Conservation (phyloP, 2,888 invertebrate genomes). For the Drosophila pseudotakahashii region DNA sequence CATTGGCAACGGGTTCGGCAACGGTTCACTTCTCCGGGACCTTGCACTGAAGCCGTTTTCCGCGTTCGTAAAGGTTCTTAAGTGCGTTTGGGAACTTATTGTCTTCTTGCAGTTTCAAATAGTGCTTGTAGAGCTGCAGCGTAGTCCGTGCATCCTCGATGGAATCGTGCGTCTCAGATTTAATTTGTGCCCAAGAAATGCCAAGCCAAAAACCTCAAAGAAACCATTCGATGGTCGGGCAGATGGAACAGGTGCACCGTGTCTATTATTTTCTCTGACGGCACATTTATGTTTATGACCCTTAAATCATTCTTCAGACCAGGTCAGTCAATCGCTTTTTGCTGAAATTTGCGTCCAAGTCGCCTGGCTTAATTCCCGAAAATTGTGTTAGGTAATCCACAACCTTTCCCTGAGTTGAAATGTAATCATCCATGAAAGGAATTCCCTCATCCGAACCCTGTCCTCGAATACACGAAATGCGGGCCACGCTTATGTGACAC, state of each 20-base stretch:
- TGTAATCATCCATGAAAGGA: slow-evolving; percentile 95
- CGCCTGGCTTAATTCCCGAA: slow-evolving; percentile 94
- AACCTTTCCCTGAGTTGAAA: slow-evolving; percentile 93
- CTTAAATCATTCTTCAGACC: slow-evolving; percentile 95
- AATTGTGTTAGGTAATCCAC: slow-evolving; percentile 96
- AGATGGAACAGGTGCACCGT: slow-evolving; percentile 93
- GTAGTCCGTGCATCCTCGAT: slow-evolving; percentile 94
- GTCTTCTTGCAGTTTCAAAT: slow-evolving; percentile 88
- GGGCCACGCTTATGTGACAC: slow-evolving; percentile 93
- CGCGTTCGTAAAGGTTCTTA: slow-evolving; percentile 90
- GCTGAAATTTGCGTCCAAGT: slow-evolving; percentile 93
- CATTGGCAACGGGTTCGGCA: slow-evolving; percentile 7
- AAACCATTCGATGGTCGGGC: slow-evolving; percentile 94
- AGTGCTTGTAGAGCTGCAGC: slow-evolving; percentile 91
- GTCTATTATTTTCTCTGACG: slow-evolving; percentile 92
- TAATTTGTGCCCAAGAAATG: slow-evolving; percentile 93
- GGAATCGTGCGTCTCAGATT: slow-evolving; percentile 94
- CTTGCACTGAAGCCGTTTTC: slow-evolving; percentile 91
- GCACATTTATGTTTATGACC: slow-evolving; percentile 94
- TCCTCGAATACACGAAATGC: slow-evolving; percentile 93
- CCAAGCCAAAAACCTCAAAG: slow-evolving; percentile 94
- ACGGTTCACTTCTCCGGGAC: slow-evolving; percentile 85
- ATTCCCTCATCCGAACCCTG: slow-evolving; percentile 90
- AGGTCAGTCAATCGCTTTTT: slow-evolving; percentile 94
- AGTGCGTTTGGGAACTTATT: slow-evolving; percentile 88